Percentiles rank a stretch among this genome's conserved stretches.
Conservation (phyloP, 2,797 vertebrate species). For the Cuculus canorus region DNA sequence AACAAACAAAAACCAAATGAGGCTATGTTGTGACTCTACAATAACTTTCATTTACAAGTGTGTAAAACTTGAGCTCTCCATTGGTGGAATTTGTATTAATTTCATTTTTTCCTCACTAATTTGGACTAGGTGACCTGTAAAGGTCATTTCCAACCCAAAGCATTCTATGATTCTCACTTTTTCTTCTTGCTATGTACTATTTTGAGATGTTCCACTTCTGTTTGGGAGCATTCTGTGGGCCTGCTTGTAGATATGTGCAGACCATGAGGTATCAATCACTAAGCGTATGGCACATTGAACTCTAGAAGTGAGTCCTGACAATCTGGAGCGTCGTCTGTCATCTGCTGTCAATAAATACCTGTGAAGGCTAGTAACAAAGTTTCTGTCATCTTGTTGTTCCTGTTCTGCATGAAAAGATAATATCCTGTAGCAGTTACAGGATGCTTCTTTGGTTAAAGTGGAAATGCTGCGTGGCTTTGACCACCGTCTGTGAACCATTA, state of each 20-base stretch:
- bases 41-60: neutral
- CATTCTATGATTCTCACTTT: neutral
- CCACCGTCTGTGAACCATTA: neutral
- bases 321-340: neutral
- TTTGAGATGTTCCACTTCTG: neutral
- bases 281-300: neutral
- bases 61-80: neutral
- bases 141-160: too few species aligned
- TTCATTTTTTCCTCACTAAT: neutral
- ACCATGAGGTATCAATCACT: neutral
- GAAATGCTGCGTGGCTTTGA: neutral
- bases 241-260: neutral
- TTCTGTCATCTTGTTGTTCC: neutral
- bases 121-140: too few species aligned
- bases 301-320: neutral
- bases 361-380: neutral
- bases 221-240: neutral
- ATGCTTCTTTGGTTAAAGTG: neutral
- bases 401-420: neutral
- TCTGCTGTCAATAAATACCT: neutral
- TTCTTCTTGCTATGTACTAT: neutral
- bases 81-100: neutral
- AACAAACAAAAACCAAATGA: neutral
- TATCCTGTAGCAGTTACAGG: accelerated
- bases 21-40: neutral